These are phyloP conservation scores for Hololepta plana DNA, from an alignment of 2,888 invertebrate genomes.

Conservation along the genomic window DNA sequence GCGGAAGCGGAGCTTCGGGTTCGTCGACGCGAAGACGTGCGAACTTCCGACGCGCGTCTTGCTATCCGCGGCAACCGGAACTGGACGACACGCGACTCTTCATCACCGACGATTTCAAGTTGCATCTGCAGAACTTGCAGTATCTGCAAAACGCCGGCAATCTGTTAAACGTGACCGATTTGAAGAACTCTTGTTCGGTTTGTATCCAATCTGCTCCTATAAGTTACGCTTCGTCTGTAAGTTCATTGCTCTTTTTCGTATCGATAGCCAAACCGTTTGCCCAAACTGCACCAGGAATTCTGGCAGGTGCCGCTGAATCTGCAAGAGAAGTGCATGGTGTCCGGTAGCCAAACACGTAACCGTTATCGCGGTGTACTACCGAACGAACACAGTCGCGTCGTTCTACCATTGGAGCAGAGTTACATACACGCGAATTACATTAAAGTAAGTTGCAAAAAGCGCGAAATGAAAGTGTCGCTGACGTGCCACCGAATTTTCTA, in stretches of 20 bases:
- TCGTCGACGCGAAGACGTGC: no score
- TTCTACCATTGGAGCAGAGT: constrained; percentile 45
- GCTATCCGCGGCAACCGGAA: constrained; percentile 27
- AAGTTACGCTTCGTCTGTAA: constrained; percentile 1
- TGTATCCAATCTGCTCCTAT: constrained; percentile 1
- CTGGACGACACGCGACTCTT: constrained; percentile 42
- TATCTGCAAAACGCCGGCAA: constrained; percentile 53
- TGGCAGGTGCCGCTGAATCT: constrained; percentile 89
- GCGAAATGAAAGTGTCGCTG: neutral
- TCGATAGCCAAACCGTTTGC: constrained; percentile 37
- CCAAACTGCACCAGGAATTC: constrained; percentile 70
- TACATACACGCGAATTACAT: constrained; percentile 93
- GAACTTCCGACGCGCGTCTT: constrained; percentile 20
- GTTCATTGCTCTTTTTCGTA: constrained; percentile 1
- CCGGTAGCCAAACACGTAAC: constrained; percentile 78
- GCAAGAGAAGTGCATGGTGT: constrained; percentile 76
- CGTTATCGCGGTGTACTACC: constrained; percentile 80
- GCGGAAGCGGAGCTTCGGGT: no score
- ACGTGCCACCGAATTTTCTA: neutral
- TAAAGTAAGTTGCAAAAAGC: constrained; percentile 36
- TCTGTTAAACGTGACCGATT: constrained; percentile 37
- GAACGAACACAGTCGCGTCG: constrained; percentile 72
- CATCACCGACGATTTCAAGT: constrained; percentile 51
- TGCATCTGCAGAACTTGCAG: constrained; percentile 54
- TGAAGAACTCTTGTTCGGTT: constrained; percentile 30